Conservation (phyloP, 2,888 invertebrate species). For the Bellardia bayeri region DNA sequence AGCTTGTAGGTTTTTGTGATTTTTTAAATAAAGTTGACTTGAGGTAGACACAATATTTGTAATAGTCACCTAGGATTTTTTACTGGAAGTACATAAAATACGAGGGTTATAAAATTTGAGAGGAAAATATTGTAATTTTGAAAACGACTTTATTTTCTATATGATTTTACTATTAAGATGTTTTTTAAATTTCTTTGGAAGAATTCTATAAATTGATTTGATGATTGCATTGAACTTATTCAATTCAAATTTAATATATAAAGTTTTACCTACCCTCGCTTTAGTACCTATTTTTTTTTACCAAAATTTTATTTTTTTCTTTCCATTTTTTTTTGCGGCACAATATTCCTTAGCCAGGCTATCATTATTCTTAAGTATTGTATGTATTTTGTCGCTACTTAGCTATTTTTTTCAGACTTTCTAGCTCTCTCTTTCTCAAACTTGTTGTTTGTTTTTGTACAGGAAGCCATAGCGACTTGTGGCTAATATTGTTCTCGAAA, state of each 20-base stretch:
- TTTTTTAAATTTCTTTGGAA: no score
- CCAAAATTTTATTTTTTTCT: neutral
- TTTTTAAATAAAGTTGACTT: slow-evolving; percentile 40
- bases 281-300: neutral
- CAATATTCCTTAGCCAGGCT: slow-evolving; percentile 8
- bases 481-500: slow-evolving; percentile 27
- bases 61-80: slow-evolving; percentile 42
- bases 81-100: neutral
- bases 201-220: neutral
- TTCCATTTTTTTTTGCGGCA: slow-evolving; percentile 2
- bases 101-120: neutral
- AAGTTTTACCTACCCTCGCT: neutral
- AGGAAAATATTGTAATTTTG: no score
- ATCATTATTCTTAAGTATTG: slow-evolving; percentile 19
- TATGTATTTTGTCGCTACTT: slow-evolving; percentile 12
- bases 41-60: slow-evolving; percentile 34
- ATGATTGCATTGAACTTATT: no score
- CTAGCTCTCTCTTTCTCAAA: neutral
- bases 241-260: neutral
- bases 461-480: slow-evolving; percentile 63
- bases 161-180: no score
- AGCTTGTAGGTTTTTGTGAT: neutral
- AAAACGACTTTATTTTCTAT: no score
- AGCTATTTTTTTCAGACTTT: neutral
- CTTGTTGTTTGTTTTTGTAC: slow-evolving; percentile 49